These are phyloP conservation scores for Luffia ferchaultella DNA, from an alignment of 2,888 invertebrate species.

Conservation along the genomic window DNA sequence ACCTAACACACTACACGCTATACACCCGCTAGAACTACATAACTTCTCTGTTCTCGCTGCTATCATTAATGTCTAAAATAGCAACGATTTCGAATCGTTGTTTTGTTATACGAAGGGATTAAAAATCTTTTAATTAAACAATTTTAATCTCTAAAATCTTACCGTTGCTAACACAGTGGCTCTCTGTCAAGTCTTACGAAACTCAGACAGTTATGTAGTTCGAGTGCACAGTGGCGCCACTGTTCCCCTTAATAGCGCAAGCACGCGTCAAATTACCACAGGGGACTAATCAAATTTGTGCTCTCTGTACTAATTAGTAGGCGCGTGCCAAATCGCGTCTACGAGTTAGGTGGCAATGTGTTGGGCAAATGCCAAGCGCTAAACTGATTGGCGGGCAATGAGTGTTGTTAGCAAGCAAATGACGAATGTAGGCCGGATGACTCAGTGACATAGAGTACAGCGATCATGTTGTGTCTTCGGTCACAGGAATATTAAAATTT, in stretches of 20 bases:
- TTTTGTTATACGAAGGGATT: too few relatives aligned
- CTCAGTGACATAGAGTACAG: neutral
- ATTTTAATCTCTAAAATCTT: neutral
- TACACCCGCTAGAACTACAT: too few relatives aligned
- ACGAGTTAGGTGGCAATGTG: constrained; percentile 26
- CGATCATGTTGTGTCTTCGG: neutral
- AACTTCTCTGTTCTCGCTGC: too few relatives aligned
- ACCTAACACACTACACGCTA: too few relatives aligned
- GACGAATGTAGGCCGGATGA: constrained; percentile 30
- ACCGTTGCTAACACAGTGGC: neutral
- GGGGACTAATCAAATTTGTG: constrained; percentile 28
- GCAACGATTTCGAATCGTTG: too few relatives aligned
- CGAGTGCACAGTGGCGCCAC: neutral
- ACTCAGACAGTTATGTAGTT: neutral
- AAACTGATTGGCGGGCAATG: constrained; percentile 52
- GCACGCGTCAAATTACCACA: constrained; percentile 10
- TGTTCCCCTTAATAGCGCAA: constrained; percentile 3
- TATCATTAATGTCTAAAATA: too few relatives aligned
- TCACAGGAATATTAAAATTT: neutral
- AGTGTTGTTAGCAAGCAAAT: constrained; percentile 44
- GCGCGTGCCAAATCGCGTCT: constrained; percentile 23
- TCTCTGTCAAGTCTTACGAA: neutral
- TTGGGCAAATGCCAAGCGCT: constrained; percentile 39
- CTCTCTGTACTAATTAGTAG: constrained; percentile 25
- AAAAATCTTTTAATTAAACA: too few relatives aligned